phyloP scores from a whole-genome alignment of 2,888 invertebrate species.

The Cyrtodaria siliqua region DNA sequence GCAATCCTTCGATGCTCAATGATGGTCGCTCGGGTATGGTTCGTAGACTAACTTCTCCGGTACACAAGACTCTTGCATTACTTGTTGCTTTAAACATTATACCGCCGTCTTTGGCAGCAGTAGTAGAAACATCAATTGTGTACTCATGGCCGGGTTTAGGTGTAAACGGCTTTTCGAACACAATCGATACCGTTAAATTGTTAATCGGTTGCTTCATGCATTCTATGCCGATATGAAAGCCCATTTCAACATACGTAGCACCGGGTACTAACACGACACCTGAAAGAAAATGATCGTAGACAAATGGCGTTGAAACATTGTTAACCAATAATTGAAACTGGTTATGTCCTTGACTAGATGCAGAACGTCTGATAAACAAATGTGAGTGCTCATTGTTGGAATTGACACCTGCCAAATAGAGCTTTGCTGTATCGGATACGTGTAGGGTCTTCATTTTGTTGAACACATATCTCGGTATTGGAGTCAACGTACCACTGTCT shows the following conservation, averaged over 20 bases:
- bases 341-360: no score
- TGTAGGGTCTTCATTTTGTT: neutral
- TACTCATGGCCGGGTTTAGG: neutral
- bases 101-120: neutral
- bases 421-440: neutral
- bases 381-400: neutral
- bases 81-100: neutral
- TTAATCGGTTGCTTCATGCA: neutral
- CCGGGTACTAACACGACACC: slow-evolving; percentile 15
- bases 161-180: slow-evolving; percentile 9
- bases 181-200: neutral
- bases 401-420: slow-evolving; percentile 11
- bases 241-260: slow-evolving; percentile 14
- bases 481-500: no score
- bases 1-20: neutral
- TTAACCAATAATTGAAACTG: neutral
- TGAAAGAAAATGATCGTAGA: slow-evolving; percentile 23
- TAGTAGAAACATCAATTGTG: neutral
- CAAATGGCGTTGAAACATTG: slow-evolving; percentile 12
- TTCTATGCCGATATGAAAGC: slow-evolving; percentile 3
- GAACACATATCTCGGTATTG: slow-evolving; percentile 20
- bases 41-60: neutral
- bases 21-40: neutral
- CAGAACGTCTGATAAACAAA: slow-evolving; percentile 8
- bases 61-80: neutral